Evolutionary conservation across 2,888 invertebrate genomes (phyloP).

Genomic region (Sisyra nigra): DNA sequence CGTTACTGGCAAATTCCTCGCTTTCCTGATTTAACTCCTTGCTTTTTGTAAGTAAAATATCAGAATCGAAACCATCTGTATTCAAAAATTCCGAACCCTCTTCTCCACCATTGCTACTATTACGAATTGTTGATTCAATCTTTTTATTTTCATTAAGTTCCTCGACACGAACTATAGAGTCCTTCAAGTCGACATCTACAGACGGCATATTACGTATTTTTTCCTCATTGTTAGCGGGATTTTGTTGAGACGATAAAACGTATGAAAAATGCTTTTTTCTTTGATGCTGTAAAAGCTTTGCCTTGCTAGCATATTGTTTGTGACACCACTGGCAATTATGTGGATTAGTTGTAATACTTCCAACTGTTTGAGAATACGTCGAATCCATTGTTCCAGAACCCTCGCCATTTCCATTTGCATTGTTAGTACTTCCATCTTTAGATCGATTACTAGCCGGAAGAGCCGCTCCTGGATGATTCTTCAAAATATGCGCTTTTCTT

Average conservation of each 20-base stretch:
- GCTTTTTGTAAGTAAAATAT: background rate
- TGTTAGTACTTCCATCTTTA: conserved; percentile 14
- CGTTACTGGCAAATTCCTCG: too few relatives aligned
- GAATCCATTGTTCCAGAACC: conserved; percentile 33
- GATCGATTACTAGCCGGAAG: conserved; percentile 36
- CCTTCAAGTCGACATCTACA: too few relatives aligned
- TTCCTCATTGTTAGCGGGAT: too few relatives aligned
- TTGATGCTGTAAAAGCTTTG: conserved; percentile 52
- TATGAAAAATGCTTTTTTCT: conserved; percentile 36
- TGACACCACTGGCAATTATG: conserved; percentile 67
- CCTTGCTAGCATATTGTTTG: conserved; percentile 73
- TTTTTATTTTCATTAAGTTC: background rate
- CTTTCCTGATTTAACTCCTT: background rate
- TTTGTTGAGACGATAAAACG: too few relatives aligned
- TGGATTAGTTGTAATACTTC: conserved; percentile 51
- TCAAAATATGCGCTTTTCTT: conserved; percentile 63
- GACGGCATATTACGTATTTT: too few relatives aligned
- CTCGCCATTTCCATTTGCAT: conserved; percentile 12
- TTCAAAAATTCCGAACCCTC: background rate
- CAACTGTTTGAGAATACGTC: conserved; percentile 52
- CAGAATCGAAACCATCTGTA: conserved; percentile 3
- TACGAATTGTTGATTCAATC: background rate
- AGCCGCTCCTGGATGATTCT: conserved; percentile 66
- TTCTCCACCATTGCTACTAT: background rate
- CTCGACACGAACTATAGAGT: too few relatives aligned